Evolutionary conservation across 1,140 invertebrate genomes (phyloP).

Genomic region (Mycetomoellerius zeteki): DNA sequence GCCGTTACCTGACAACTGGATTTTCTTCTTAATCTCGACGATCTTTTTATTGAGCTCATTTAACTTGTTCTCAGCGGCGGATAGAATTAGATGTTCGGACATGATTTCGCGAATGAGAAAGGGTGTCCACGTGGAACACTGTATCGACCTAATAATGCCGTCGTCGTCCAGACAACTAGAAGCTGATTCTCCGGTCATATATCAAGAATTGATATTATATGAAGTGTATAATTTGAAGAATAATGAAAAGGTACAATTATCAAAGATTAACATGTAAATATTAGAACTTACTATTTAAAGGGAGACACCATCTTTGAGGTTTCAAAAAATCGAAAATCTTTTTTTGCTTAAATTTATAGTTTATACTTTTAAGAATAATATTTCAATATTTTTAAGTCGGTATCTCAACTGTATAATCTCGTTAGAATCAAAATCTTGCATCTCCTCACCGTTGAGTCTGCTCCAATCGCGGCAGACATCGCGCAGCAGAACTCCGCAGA

Average conservation of each 20-base stretch:
- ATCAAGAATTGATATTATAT: neutral
- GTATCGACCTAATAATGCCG: slow-evolving; percentile 77
- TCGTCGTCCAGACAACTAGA: slow-evolving; percentile 63
- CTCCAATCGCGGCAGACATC: too few species aligned
- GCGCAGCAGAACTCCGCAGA: too few species aligned
- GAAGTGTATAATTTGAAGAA: slow-evolving; percentile 3
- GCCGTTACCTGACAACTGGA: slow-evolving; percentile 91
- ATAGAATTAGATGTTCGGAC: slow-evolving; percentile 73
- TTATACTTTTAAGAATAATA: too few species aligned
- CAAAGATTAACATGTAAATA: too few species aligned
- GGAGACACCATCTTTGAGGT: too few species aligned
- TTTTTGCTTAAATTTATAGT: too few species aligned
- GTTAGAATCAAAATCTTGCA: too few species aligned
- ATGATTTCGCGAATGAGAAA: slow-evolving; percentile 68
- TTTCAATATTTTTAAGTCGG: too few species aligned
- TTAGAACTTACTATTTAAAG: too few species aligned
- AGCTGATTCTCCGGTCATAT: neutral
- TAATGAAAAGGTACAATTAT: neutral
- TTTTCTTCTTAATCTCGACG: slow-evolving; percentile 93
- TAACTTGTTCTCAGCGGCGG: slow-evolving; percentile 87
- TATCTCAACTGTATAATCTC: too few species aligned
- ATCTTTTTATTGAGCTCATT: slow-evolving; percentile 91
- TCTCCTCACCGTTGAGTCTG: too few species aligned
- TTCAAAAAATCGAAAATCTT: too few species aligned
- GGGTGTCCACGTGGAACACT: neutral